Percentiles rank a stretch among this genome's conserved stretches.
Evolutionary conservation across 1,140 invertebrate genomes (phyloP).

Genomic region (Helicoverpa zea): DNA sequence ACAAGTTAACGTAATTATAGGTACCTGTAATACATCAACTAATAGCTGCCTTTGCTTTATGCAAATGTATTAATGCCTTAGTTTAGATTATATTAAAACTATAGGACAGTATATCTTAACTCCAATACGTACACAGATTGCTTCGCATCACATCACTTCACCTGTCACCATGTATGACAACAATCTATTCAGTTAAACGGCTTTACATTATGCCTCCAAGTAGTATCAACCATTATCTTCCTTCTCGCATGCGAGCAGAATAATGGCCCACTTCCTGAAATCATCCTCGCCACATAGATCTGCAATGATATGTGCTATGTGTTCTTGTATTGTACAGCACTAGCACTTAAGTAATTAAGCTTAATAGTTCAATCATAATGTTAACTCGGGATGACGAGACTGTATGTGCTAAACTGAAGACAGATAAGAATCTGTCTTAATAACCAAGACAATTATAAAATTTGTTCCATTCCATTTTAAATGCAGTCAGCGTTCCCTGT

Average conservation of each 20-base stretch:
- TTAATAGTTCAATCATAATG: slow-evolving; percentile 29
- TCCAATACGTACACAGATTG: too few relatives aligned
- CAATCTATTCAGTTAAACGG: slow-evolving; percentile 20
- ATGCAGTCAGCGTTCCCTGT: not conserved
- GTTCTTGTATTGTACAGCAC: slow-evolving; percentile 3
- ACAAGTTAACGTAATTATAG: too few relatives aligned
- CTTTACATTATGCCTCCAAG: slow-evolving; percentile 1
- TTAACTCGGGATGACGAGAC: not conserved
- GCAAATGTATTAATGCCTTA: too few relatives aligned
- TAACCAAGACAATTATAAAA: not conserved
- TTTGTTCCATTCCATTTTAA: not conserved
- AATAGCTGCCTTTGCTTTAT: too few relatives aligned
- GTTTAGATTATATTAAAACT: too few relatives aligned
- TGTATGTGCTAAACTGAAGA: not conserved
- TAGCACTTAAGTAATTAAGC: not conserved
- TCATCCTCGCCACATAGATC: not conserved
- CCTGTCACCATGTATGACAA: slow-evolving; percentile 26
- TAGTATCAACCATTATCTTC: not conserved
- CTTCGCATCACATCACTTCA: not conserved
- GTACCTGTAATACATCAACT: too few relatives aligned
- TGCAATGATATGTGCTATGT: not conserved
- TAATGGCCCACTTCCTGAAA: slow-evolving; percentile 27
- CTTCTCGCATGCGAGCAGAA: slow-evolving; percentile 11
- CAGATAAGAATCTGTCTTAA: not conserved
- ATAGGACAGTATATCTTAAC: too few relatives aligned